phyloP scores from a whole-genome alignment of 2,113 vertebrate genomes.

The Patagioenas fasciata region DNA sequence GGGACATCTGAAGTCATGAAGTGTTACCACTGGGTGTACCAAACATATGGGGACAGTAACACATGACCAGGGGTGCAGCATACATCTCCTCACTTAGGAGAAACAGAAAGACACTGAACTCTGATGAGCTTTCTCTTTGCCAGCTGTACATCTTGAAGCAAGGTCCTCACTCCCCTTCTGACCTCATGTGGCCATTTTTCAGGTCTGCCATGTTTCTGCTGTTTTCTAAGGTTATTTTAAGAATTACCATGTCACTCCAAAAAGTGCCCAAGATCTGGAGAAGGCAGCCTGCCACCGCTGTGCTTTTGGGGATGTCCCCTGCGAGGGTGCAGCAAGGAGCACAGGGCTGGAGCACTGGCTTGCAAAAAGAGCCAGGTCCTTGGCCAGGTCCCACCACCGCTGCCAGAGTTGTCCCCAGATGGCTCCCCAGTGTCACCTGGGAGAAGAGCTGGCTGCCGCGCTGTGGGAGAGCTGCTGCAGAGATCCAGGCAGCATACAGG shows the following conservation, averaged over 20 bases:
- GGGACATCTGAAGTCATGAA: background rate
- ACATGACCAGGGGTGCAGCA: accelerated
- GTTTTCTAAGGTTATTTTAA: background rate
- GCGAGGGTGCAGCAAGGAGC: accelerated
- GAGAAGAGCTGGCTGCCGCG: background rate
- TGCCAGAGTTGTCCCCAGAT: accelerated
- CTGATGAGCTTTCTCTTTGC: background rate
- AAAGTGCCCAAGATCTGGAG: background rate
- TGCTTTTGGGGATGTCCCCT: background rate
- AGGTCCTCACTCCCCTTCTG: background rate
- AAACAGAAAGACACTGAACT: background rate
- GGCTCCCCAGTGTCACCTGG: background rate
- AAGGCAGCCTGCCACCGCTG: background rate
- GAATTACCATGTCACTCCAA: background rate
- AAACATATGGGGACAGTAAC: background rate
- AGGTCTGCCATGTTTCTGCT: accelerated
- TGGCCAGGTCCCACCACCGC: background rate
- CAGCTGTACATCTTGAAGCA: background rate
- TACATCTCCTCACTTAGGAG: background rate
- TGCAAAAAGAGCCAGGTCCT: background rate
- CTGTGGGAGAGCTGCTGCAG: background rate
- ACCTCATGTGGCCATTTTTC: background rate
- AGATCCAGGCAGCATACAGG: background rate
- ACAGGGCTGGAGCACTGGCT: accelerated
- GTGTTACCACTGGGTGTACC: background rate